These are phyloP conservation scores for Neelides sp. DNA, from an alignment of 1,140 invertebrate genomes.

Conservation along the genomic window DNA sequence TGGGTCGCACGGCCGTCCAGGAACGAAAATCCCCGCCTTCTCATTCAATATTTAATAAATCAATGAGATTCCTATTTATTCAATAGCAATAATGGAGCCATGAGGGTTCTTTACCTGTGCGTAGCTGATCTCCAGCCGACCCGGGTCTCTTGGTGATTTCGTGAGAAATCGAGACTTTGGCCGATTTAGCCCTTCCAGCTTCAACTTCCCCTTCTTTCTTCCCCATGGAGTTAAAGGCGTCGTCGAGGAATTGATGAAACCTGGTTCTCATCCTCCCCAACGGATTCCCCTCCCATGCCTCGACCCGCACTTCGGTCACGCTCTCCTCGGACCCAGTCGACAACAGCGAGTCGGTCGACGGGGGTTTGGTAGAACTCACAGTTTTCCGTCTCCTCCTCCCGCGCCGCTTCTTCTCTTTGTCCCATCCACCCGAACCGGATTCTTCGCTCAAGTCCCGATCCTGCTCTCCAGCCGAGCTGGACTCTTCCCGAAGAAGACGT, in stretches of 20 bases:
- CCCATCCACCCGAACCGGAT: constrained; percentile 9
- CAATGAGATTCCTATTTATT: no score
- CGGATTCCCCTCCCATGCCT: constrained; percentile 23
- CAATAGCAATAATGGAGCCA: no score
- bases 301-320: constrained; percentile 10
- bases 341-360: constrained; percentile 17
- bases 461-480: constrained; percentile 9
- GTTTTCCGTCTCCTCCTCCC: not conserved
- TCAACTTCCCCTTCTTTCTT: constrained; percentile 33
- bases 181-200: constrained; percentile 19
- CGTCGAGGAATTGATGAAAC: constrained; percentile 53
- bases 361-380: not conserved
- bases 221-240: constrained; percentile 51
- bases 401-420: not conserved
- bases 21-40: no score
- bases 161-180: constrained; percentile 28
- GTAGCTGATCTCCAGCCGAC: no score
- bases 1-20: no score
- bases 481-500: constrained; percentile 8
- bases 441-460: constrained; percentile 27
- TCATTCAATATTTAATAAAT: no score
- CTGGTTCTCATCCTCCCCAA: constrained; percentile 46
- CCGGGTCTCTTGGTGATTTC: no score
- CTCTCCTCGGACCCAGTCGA: constrained; percentile 26
- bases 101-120: no score